Percentiles rank a stretch among this genome's conserved stretches.
phyloP scores from a whole-genome alignment of 2,113 vertebrate genomes.

The Ibidorhyncha struthersii region DNA sequence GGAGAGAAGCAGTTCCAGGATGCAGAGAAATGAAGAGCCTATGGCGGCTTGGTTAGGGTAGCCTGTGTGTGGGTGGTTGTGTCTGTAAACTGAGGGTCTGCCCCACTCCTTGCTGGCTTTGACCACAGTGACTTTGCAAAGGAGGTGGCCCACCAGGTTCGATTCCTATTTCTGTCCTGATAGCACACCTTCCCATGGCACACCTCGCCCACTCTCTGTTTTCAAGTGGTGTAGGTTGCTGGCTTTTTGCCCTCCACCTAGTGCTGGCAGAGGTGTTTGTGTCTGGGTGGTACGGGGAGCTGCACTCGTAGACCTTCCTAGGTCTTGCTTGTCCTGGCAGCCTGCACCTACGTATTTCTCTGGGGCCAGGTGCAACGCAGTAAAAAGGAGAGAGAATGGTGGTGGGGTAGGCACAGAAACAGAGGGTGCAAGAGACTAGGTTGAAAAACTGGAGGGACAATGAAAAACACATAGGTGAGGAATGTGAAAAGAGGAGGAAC shows the following conservation, averaged over 20 bases:
- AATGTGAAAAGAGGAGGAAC: background rate
- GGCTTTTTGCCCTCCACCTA: background rate
- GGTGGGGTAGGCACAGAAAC: background rate
- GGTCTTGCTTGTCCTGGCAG: background rate
- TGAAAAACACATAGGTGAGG: background rate
- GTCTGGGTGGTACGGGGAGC: background rate
- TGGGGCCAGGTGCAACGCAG: background rate
- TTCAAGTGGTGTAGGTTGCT: background rate
- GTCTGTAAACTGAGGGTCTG: background rate
- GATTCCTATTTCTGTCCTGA: rapidly evolving
- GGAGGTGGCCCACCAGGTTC: background rate
- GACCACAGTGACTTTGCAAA: background rate
- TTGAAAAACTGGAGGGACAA: background rate
- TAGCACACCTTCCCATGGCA: background rate
- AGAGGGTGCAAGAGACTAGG: background rate
- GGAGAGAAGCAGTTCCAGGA: rapidly evolving
- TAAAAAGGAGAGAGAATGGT: background rate
- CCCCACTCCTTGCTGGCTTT: rapidly evolving
- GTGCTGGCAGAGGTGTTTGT: rapidly evolving
- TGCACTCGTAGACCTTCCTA: background rate
- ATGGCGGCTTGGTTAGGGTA: background rate
- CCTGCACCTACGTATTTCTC: background rate
- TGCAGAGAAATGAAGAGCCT: background rate
- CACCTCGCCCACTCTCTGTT: rapidly evolving
- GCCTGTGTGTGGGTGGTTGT: rapidly evolving